Conservation (phyloP, 1,140 invertebrate species). For the Papilio glaucus region DNA sequence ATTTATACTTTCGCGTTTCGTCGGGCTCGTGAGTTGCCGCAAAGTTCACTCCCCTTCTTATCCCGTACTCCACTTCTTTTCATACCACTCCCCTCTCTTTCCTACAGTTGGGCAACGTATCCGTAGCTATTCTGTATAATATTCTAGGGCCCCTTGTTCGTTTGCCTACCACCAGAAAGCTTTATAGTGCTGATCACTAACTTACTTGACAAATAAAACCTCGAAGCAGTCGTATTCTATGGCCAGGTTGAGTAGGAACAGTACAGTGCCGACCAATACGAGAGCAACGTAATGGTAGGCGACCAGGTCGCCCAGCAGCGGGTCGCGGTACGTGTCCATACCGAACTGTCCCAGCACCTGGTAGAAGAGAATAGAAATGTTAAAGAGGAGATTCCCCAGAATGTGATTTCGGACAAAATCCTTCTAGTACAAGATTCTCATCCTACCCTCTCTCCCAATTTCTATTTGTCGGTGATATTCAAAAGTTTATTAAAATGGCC, state of each 20-base stretch:
- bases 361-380: no score
- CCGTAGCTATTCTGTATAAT: no score
- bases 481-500: background rate
- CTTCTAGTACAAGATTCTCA: no score
- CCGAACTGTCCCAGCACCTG: conserved; percentile 85
- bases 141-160: no score
- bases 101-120: no score
- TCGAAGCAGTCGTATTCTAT: conserved; percentile 83
- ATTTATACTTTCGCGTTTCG: no score
- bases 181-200: background rate
- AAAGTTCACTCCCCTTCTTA: no score
- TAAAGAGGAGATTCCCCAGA: no score
- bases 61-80: no score
- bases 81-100: no score
- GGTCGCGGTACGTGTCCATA: conserved; percentile 87
- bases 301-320: conserved; percentile 83
- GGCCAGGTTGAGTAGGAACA: conserved; percentile 83
- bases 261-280: conserved; percentile 76
- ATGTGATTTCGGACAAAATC: no score
- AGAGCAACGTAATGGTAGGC: conserved; percentile 83
- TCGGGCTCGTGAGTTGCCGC: no score
- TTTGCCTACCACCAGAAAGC: background rate
- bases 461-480: background rate
- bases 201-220: conserved; percentile 62
- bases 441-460: background rate